These are phyloP conservation scores for Mesocricetus auratus DNA, from an alignment of 2,113 vertebrate genomes.

Conservation along the genomic window DNA sequence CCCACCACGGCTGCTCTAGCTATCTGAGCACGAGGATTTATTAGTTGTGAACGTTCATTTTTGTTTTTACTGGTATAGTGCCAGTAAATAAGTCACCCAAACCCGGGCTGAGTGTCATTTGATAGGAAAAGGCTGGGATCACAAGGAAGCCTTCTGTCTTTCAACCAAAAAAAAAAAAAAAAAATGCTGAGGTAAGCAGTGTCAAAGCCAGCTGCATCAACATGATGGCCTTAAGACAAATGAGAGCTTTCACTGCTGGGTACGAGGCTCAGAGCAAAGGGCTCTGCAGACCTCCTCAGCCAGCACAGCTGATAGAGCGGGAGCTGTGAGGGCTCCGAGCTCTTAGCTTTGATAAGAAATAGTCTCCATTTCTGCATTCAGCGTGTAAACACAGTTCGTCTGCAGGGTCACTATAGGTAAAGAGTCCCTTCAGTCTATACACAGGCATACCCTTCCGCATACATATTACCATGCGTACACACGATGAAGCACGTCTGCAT, in stretches of 20 bases:
- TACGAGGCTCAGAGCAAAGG: conserved; percentile 80
- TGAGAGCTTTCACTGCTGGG: conserved; percentile 89
- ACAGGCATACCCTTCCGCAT: no score
- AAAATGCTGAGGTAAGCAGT: conserved; percentile 89
- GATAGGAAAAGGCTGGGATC: conserved; percentile 91
- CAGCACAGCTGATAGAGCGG: conserved; percentile 85
- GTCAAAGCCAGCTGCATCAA: conserved; percentile 91
- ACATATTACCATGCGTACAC: no score
- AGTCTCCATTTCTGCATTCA: conserved; percentile 68
- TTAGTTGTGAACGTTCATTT: conserved; percentile 89
- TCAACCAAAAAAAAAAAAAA: conserved; percentile 81
- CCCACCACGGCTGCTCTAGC: conserved; percentile 79
- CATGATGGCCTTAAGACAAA: conserved; percentile 88
- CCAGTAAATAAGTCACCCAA: conserved; percentile 91
- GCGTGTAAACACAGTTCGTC: conserved; percentile 67
- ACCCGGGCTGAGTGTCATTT: conserved; percentile 89
- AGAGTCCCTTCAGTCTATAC: conserved; percentile 60
- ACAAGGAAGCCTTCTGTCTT: conserved; percentile 90
- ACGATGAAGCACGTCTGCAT: no score
- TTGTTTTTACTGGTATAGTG: conserved; percentile 88
- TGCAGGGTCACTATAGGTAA: conserved; percentile 74
- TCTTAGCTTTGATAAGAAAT: conserved; percentile 76
- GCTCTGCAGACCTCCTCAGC: conserved; percentile 81
- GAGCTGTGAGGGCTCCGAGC: conserved; percentile 78
- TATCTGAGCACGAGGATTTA: conserved; percentile 87